Evolutionary conservation across 1,140 invertebrate genomes (phyloP), one percentile per base, ranked within the genome.

Genomic region (Drosophila chauvacae): DNA sequence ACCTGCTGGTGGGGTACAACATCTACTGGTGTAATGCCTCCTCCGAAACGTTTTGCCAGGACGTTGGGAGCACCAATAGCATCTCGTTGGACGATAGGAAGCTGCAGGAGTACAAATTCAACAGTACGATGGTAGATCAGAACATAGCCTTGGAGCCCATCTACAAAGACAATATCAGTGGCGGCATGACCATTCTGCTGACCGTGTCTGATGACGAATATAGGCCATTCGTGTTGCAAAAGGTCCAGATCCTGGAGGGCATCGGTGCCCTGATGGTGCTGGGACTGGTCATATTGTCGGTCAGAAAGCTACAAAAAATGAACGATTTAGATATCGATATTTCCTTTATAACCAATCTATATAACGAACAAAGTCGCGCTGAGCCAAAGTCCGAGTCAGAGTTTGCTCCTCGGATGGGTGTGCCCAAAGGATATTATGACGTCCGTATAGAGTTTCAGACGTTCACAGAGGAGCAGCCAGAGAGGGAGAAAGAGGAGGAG

Each of bases 11-110:
- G 2, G 35, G 63, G 10, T 82, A 81, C 44, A 77, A 39, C 0
- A 23, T 81, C 9, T 81, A 60, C 39, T 68, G 59, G 62, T 81
- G 79, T 39, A 11, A 10, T 2, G 13, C 41, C 39, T 23, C 26
- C 26, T 26, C 26, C 26, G 2, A 26, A 4, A 5, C 26, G 26
- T 6, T 56, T 13, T 80, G 78, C 30, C n/a, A 50, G 4, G 58
- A 62, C 14, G 23, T 26, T 0, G 1, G 20, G 7, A 2, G 14
- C 13, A 65, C 72, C 2, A 20, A 35, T 2, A 35, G 4, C 16
- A 23, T 28, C 6, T 4, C 11, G n/a, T 14, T 33, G 26, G 11
- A 44, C 30, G 7, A n/a, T 10, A 11, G 6, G 7, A 4, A n/a
- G 6, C 18, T 2, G 30, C 7, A 4, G 18, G 9, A 39, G 4